These are phyloP conservation scores for Silurus lanzhouensis DNA, from an alignment of 2,797 vertebrate species.

Conservation along the genomic window DNA sequence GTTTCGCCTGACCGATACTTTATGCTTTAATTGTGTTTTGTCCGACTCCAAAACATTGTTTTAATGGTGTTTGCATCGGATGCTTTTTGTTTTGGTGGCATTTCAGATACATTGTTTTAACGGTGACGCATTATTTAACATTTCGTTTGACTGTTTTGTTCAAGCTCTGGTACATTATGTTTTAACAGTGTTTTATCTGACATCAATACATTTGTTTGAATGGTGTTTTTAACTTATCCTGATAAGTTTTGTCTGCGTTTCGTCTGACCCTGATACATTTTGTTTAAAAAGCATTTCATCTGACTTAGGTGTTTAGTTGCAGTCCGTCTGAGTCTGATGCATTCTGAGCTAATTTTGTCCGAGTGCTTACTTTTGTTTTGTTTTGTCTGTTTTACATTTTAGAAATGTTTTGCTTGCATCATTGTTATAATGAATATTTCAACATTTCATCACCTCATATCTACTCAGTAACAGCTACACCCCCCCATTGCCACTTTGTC, in stretches of 20 bases:
- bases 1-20: not conserved
- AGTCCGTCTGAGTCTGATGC: too few species aligned
- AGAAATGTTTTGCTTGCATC: too few species aligned
- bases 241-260: not conserved
- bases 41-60: not conserved
- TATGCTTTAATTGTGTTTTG: not conserved
- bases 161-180: not conserved
- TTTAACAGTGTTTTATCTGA: not conserved
- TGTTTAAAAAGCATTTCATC: not conserved
- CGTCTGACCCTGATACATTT: too few species aligned
- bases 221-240: too few species aligned
- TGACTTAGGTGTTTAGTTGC: not conserved
- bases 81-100: too few species aligned
- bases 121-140: too few species aligned
- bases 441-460: not conserved
- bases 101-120: too few species aligned
- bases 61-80: too few species aligned
- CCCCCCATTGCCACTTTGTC: not conserved
- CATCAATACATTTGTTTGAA: not conserved
- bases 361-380: too few species aligned
- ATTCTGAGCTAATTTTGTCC: too few species aligned
- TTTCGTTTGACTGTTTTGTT: not conserved
- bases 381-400: too few species aligned
- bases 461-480: not conserved
- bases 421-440: not conserved